These are phyloP conservation scores for Petrophora chlorosata DNA, from an alignment of 2,888 invertebrate species.

Conservation along the genomic window DNA sequence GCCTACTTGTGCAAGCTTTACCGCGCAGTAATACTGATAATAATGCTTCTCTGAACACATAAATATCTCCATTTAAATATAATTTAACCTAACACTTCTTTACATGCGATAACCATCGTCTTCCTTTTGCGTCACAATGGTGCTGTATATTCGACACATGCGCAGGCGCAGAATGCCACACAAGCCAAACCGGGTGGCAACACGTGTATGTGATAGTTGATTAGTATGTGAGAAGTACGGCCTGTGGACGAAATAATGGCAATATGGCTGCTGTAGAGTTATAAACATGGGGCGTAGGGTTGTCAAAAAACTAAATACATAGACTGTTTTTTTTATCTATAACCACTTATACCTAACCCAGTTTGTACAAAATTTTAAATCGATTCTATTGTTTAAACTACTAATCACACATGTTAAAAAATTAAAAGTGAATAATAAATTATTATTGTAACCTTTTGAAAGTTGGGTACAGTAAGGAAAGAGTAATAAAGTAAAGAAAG, in stretches of 20 bases:
- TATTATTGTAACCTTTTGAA: too few species aligned
- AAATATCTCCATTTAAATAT: neutral
- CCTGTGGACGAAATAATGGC: slow-evolving; percentile 46
- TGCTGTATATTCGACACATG: slow-evolving; percentile 16
- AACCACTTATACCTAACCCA: too few species aligned
- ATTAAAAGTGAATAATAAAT: too few species aligned
- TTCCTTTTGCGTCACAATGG: slow-evolving; percentile 25
- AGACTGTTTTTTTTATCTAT: neutral
- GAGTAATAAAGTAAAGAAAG: too few species aligned
- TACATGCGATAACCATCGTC: slow-evolving; percentile 14
- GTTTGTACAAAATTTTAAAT: too few species aligned
- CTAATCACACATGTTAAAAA: too few species aligned
- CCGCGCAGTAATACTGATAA: too few species aligned
- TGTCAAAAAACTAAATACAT: slow-evolving; percentile 1
- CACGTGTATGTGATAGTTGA: slow-evolving; percentile 9
- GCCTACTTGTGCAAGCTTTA: too few species aligned
- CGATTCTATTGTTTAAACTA: too few species aligned
- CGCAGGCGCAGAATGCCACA: too few species aligned
- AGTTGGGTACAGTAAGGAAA: too few species aligned
- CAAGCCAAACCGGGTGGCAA: too few species aligned
- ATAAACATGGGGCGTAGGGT: slow-evolving; percentile 28
- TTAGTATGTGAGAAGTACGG: slow-evolving; percentile 70
- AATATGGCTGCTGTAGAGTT: slow-evolving; percentile 46
- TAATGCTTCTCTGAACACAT: neutral
- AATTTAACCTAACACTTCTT: neutral